These are phyloP conservation scores for Sapayoa aenigma DNA, from an alignment of 2,113 vertebrate species.

Conservation along the genomic window DNA sequence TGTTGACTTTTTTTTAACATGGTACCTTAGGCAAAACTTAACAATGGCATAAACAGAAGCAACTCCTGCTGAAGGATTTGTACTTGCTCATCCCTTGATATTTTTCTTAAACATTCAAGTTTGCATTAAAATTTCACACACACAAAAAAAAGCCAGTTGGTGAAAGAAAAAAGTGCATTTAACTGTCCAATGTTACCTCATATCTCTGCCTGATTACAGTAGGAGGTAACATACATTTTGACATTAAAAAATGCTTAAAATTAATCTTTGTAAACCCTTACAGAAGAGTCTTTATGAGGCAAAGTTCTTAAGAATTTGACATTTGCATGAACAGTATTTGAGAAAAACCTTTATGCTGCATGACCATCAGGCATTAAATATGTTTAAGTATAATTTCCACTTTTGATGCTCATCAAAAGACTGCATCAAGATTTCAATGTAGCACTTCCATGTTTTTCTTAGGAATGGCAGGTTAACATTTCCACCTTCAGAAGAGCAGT, in stretches of 20 bases:
- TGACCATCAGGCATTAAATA: not conserved
- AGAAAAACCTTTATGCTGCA: not conserved
- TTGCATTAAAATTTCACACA: not conserved
- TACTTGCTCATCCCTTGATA: not conserved
- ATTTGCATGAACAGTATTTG: not conserved
- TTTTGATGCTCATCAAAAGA: not conserved
- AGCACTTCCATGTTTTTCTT: not conserved
- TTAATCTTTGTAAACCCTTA: not conserved
- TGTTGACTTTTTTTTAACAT: not conserved
- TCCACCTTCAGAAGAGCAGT: not conserved
- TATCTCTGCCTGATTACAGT: not conserved
- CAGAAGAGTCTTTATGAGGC: not conserved
- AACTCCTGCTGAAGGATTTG: not conserved
- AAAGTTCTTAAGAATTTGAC: not conserved
- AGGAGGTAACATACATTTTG: not conserved
- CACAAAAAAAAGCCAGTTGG: not conserved
- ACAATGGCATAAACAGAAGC: not conserved
- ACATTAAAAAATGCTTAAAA: not conserved
- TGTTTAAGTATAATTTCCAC: not conserved
- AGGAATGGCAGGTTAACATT: not conserved
- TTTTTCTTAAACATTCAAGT: not conserved
- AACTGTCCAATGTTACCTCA: not conserved
- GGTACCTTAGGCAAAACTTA: not conserved
- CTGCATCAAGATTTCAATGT: not conserved
- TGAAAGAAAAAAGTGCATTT: not conserved